These are phyloP conservation scores for Temnothorax unifasciatus DNA, from an alignment of 2,888 invertebrate genomes.

Conservation along the genomic window DNA sequence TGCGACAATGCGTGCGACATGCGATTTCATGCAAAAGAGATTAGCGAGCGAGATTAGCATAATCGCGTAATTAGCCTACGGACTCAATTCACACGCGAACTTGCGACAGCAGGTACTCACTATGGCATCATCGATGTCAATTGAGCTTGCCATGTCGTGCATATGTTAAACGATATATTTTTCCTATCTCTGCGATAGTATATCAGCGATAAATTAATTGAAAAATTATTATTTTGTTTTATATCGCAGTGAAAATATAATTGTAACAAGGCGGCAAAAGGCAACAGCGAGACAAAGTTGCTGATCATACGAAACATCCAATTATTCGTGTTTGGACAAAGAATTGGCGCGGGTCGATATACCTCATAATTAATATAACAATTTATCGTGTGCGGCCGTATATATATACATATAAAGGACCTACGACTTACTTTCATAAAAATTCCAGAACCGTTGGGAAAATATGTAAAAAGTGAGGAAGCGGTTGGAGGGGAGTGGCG, in stretches of 20 bases:
- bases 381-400: slow-evolving; percentile 71
- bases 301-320: slow-evolving; percentile 21
- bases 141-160: neutral
- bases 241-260: neutral
- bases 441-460: slow-evolving; percentile 75
- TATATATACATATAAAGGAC: slow-evolving; percentile 31
- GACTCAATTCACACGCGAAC: slow-evolving; percentile 9
- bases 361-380: slow-evolving; percentile 81
- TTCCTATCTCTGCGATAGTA: neutral
- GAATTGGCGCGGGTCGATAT: slow-evolving; percentile 45
- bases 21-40: slow-evolving; percentile 32
- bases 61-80: slow-evolving; percentile 39
- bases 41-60: slow-evolving; percentile 35
- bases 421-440: slow-evolving; percentile 75
- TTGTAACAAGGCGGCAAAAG: neutral
- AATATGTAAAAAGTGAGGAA: slow-evolving; percentile 67
- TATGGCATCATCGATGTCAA: slow-evolving; percentile 3
- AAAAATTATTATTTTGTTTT: neutral
- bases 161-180: neutral
- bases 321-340: neutral
- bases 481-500: slow-evolving; percentile 44
- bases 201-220: slow-evolving; percentile 28
- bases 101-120: slow-evolving; percentile 4
- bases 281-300: neutral
- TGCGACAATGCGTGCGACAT: slow-evolving; percentile 37